Base-by-base conservation (phyloP, 2,797 vertebrate genomes). In the Enteromius viviparus region DNA sequence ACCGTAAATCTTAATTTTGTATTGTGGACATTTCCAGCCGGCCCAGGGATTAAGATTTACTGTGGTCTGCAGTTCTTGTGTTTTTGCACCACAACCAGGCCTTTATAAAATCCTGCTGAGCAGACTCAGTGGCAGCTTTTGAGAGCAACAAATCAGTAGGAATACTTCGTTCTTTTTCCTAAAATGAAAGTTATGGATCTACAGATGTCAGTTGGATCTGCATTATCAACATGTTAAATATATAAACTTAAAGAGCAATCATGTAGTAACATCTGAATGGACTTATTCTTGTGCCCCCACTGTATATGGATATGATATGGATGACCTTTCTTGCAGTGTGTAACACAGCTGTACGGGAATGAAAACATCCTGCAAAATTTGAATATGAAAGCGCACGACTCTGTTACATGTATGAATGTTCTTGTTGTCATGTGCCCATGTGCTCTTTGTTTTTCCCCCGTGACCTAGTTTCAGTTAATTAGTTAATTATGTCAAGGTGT, bases 1-100 rank as follows among this genome's bases (percentile, higher is more conserved):
- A 42, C 26, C 1, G 3, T 34, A 34, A 78, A 78, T 66, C 76
- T 78, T 78, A 5, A 78, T 78, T 78, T 51, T 78, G 60, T 66
- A 47, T 78, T 32, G 14, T 12, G 26, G 42, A 65, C 19, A 32
- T 37, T 65, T 78, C 45, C 62, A 77, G 19, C n/a, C 6, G 17
- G 58, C 10, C 40, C 17, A 49, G 75, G 5, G 19, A 80, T 21
- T 47, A 62, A 69, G 68, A 80, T 71, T 80, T 42, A 58, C 23
- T 71, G 40, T 71, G n/a, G 34, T 71, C 66, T 71, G 45, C 76
- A 51, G 76, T 47, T 78, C 42, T 66, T 49, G 76, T 47, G 19
- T 64, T 51, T 49, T 32, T 78, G 76, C 34, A 10, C 53, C 9
- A 42, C 3, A 42, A 34, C 60, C 60, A 51, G 60, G 42, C 26